A percentile compares a stretch with the other conserved stretches of the same genome.
Conservation (phyloP, 2,797 vertebrate species). For the Tapirus indicus region DNA sequence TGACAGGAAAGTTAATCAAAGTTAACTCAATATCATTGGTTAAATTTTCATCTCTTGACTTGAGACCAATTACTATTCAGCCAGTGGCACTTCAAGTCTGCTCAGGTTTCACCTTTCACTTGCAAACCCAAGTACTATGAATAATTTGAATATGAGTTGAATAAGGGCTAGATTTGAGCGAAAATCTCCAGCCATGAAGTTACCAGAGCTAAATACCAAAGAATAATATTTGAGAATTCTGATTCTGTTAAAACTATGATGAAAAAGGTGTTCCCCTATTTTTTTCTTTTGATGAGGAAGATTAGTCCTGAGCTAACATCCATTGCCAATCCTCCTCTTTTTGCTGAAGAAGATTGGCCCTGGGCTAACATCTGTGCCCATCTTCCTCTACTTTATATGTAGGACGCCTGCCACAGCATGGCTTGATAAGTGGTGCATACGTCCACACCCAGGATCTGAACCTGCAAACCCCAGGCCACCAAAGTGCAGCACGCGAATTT, state of each 20-base stretch:
- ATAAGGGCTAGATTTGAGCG: background rate
- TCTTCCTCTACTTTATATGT: too few species aligned
- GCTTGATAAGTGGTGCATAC: too few species aligned
- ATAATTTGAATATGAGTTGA: background rate
- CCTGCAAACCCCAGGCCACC: too few species aligned
- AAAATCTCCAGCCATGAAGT: background rate
- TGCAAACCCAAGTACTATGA: conserved; percentile 21
- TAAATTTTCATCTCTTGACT: background rate
- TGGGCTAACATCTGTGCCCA: too few species aligned
- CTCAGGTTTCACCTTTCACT: background rate
- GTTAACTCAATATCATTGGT: background rate
- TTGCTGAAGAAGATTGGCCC: too few species aligned
- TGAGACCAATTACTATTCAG: background rate
- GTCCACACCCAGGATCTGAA: too few species aligned
- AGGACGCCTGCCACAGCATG: too few species aligned
- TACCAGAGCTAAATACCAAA: background rate
- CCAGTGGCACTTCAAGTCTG: background rate
- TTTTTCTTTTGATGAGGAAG: too few species aligned
- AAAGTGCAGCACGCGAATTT: too few species aligned
- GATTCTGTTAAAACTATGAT: background rate
- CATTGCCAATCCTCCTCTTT: too few species aligned
- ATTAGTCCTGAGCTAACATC: too few species aligned
- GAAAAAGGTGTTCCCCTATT: background rate
- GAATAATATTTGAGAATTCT: background rate
- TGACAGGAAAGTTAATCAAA: conserved; percentile 23